Conservation (phyloP, 1,140 invertebrate species). For the Heliconius himera region DNA sequence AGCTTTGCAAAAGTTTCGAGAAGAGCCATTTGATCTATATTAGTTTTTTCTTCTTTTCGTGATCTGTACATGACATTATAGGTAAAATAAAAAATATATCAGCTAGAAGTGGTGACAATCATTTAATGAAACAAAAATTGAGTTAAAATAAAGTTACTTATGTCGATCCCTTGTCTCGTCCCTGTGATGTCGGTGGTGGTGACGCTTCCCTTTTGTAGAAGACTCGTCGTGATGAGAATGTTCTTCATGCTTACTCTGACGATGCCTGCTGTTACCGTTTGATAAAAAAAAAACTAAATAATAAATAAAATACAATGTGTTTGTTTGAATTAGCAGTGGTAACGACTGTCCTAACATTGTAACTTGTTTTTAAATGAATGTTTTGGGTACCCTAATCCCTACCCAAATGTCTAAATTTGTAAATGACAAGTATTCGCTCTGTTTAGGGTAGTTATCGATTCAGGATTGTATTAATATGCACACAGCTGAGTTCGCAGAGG, state of each 20-base stretch:
- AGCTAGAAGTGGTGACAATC: neutral
- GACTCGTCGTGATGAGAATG: neutral
- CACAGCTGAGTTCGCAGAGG: too few species aligned
- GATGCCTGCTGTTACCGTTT: neutral
- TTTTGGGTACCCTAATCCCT: too few species aligned
- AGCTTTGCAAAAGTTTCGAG: constrained; percentile 71
- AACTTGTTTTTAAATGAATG: too few species aligned
- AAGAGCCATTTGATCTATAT: constrained; percentile 53
- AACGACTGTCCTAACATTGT: too few species aligned
- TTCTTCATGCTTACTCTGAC: constrained; percentile 12
- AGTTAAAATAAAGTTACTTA: neutral
- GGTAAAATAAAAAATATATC: neutral
- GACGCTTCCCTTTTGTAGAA: constrained; percentile 24
- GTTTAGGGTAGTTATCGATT: too few species aligned
- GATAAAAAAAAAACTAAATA: neutral
- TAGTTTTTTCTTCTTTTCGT: constrained; percentile 45
- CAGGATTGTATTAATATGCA: too few species aligned
- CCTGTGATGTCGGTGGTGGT: constrained; percentile 4
- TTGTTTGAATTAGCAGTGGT: too few species aligned
- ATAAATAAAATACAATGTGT: neutral
- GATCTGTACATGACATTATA: constrained; percentile 28
- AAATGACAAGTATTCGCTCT: too few species aligned
- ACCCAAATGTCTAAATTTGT: too few species aligned
- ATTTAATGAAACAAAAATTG: neutral
- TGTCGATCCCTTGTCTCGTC: neutral